Conservation (phyloP, 2,113 vertebrate genomes). For the Octodon degus region DNA sequence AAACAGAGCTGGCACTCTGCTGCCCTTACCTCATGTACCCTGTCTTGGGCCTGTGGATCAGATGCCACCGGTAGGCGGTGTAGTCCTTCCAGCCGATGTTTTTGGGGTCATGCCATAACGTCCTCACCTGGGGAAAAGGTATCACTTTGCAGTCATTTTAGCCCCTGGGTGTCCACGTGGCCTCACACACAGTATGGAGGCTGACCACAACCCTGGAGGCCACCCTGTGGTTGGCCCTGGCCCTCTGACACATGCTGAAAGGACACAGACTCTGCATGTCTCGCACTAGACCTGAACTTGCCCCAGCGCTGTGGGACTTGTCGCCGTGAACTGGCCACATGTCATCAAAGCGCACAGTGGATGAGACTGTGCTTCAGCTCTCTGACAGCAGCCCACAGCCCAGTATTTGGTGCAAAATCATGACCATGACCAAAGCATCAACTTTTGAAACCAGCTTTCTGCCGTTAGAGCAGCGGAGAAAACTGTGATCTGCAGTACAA, state of each 20-base stretch:
- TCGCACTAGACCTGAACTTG: neutral
- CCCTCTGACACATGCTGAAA: neutral
- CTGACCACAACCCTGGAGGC: neutral
- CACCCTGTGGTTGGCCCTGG: neutral
- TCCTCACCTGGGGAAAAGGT: constrained; percentile 90
- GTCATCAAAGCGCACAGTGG: neutral
- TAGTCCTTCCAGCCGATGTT: constrained; percentile 99
- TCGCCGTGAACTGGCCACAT: rapidly evolving
- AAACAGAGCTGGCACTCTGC: rapidly evolving
- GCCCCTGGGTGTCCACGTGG: neutral
- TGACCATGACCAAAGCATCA: no score
- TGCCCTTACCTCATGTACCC: constrained; percentile 94
- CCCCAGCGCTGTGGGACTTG: neutral
- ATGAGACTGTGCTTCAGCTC: neutral
- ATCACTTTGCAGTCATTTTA: neutral
- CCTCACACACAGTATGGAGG: neutral
- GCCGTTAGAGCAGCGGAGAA: rapidly evolving
- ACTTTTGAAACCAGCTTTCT: no score
- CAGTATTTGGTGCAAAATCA: rapidly evolving
- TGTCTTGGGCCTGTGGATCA: constrained; percentile 97
- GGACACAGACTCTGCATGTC: neutral
- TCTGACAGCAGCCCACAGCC: neutral
- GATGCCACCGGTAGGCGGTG: constrained; percentile 99
- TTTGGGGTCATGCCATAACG: constrained; percentile 98
- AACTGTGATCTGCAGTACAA: rapidly evolving